Evolutionary conservation across 2,113 vertebrate species (phyloP).

Genomic region (Cinclus mexicanus): DNA sequence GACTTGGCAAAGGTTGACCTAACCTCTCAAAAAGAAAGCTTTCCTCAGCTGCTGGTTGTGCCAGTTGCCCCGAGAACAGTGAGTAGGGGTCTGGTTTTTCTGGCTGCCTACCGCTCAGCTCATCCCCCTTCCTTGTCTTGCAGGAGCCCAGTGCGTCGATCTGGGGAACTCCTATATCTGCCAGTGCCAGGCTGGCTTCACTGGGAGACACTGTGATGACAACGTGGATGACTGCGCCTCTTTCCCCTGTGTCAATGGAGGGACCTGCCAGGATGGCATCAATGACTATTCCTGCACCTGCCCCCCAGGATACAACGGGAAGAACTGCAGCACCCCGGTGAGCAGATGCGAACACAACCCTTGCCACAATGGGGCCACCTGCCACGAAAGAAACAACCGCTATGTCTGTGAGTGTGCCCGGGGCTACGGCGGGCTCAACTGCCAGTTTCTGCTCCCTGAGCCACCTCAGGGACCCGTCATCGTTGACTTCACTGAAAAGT

Average conservation of each 20-base stretch:
- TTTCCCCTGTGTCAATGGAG: conserved; percentile 90
- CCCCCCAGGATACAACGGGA: conserved; percentile 90
- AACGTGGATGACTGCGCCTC: conserved; percentile 84
- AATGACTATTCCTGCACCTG: conserved; percentile 91
- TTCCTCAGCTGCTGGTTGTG: background rate
- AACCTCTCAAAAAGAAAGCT: background rate
- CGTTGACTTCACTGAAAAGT: conserved; percentile 80
- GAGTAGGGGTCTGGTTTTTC: background rate
- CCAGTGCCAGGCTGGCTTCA: conserved; percentile 90
- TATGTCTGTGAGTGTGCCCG: conserved; percentile 91
- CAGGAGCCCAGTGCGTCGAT: conserved; percentile 91
- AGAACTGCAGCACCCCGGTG: conserved; percentile 90
- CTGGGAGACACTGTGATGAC: conserved; percentile 87
- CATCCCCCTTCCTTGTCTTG: background rate
- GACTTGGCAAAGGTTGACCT: background rate
- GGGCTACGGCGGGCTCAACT: conserved; percentile 92
- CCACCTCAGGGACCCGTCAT: conserved; percentile 74
- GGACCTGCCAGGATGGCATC: conserved; percentile 89
- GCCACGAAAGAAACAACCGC: conserved; percentile 88
- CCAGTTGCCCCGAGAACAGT: fast-evolving
- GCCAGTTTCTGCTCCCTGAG: conserved; percentile 92
- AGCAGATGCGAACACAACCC: conserved; percentile 90
- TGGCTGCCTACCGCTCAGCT: background rate
- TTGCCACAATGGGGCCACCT: conserved; percentile 96
- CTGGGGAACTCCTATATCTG: conserved; percentile 92